Percentiles rank a stretch among this genome's conserved stretches.
Evolutionary conservation across 2,888 invertebrate genomes (phyloP).

Genomic region (Volucella zonaria): DNA sequence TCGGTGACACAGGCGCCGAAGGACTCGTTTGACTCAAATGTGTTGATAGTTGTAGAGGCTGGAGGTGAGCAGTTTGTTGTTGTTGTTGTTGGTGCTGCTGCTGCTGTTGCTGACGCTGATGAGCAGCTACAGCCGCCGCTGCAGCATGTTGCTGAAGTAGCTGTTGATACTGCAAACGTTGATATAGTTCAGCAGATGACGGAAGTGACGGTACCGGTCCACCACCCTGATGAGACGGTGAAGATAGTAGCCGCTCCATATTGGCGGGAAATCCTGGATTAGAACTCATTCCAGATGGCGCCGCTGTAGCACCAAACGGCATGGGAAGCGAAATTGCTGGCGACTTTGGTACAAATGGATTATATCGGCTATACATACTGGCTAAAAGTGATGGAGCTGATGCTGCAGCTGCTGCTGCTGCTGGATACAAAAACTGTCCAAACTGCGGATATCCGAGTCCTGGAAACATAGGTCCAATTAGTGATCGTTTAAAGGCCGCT

Average conservation of each 20-base stretch:
- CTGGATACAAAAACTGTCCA: constrained; percentile 85
- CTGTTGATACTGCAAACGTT: constrained; percentile 83
- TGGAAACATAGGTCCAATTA: constrained; percentile 84
- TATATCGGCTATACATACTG: constrained; percentile 88
- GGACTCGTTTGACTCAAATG: constrained; percentile 79
- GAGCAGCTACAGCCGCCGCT: constrained; percentile 82
- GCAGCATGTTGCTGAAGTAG: constrained; percentile 82
- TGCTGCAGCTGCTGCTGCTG: constrained; percentile 83
- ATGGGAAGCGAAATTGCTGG: constrained; percentile 83
- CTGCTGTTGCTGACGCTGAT: constrained; percentile 79
- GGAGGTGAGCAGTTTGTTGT: constrained; percentile 78
- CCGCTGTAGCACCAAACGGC: constrained; percentile 77
- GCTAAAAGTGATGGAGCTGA: constrained; percentile 85
- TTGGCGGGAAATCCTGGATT: constrained; percentile 79
- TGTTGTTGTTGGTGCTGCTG: constrained; percentile 78
- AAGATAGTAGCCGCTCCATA: constrained; percentile 78
- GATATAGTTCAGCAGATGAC: constrained; percentile 83
- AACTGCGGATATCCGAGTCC: constrained; percentile 83
- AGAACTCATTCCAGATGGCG: constrained; percentile 70
- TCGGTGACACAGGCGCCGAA: constrained; percentile 77
- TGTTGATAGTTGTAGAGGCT: constrained; percentile 78
- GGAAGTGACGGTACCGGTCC: constrained; percentile 81
- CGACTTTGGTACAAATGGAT: constrained; percentile 85
- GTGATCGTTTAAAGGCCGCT: constrained; percentile 93
- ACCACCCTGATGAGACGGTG: constrained; percentile 76